phyloP scores from a whole-genome alignment of 2,888 invertebrate species.

The Aporophyla nigra region DNA sequence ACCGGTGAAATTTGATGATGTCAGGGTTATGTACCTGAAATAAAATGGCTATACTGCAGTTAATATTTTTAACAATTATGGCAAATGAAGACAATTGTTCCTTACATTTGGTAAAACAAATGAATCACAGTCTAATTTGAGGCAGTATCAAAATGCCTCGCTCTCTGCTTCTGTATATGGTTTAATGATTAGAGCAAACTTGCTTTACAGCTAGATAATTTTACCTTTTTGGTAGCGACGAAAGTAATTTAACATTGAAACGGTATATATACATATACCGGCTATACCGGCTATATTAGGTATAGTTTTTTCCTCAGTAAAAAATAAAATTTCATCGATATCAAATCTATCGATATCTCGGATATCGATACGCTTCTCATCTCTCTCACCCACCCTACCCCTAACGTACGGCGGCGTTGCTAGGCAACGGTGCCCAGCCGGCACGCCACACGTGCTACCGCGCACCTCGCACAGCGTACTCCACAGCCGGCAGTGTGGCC shows the following conservation, averaged over 20 bases:
- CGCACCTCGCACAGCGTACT: conserved; percentile 41
- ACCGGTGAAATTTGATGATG: too few relatives aligned
- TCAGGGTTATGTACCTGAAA: too few relatives aligned
- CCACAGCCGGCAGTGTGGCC: conserved; percentile 50
- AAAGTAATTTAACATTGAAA: neutral
- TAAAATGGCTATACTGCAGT: too few relatives aligned
- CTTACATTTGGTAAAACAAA: too few relatives aligned
- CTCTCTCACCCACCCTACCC: conserved; percentile 60
- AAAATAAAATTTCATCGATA: conserved; percentile 61
- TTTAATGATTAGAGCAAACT: neutral
- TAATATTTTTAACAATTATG: too few relatives aligned
- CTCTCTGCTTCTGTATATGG: too few relatives aligned
- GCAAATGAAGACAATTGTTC: too few relatives aligned
- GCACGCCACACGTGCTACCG: conserved; percentile 68
- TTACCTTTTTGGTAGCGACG: neutral
- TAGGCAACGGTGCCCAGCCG: conserved; percentile 74
- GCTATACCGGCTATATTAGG: too few relatives aligned
- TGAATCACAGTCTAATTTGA: too few relatives aligned
- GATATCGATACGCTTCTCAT: conserved; percentile 67
- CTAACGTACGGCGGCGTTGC: conserved; percentile 72
- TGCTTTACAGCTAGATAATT: neutral
- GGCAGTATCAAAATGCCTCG: too few relatives aligned
- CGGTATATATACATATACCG: too few relatives aligned
- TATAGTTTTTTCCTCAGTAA: neutral
- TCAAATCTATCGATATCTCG: conserved; percentile 62